These are phyloP conservation scores for Agelastica alni DNA, from an alignment of 2,888 invertebrate genomes.

Conservation along the genomic window DNA sequence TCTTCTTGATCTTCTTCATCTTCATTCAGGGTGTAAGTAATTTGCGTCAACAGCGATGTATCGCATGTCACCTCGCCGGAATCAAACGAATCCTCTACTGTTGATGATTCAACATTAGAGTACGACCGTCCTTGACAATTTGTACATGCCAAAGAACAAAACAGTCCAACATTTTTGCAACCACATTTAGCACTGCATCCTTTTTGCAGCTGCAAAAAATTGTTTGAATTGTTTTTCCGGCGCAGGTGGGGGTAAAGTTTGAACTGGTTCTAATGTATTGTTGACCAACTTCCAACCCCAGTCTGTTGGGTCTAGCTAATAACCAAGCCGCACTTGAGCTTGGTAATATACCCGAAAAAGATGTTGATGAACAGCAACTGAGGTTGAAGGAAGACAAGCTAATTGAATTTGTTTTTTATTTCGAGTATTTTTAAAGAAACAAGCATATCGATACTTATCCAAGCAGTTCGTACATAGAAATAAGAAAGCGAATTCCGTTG, in stretches of 20 bases:
- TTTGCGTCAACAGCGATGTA: neutral
- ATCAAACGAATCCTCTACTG: neutral
- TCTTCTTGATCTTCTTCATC: constrained; percentile 5
- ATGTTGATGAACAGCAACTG: no score
- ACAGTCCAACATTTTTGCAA: constrained; percentile 21
- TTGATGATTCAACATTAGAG: neutral
- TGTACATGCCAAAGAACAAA: constrained; percentile 15
- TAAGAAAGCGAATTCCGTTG: constrained; percentile 27
- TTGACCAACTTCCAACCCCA: no score
- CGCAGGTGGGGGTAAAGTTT: no score
- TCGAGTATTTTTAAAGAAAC: no score
- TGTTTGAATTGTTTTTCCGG: neutral
- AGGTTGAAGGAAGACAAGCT: neutral
- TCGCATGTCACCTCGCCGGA: neutral
- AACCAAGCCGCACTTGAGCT: neutral
- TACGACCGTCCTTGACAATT: neutral
- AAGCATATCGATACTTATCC: no score
- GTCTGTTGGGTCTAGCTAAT: no score
- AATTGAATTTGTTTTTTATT: constrained; percentile 15
- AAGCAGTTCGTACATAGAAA: constrained; percentile 27
- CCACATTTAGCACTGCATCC: constrained; percentile 17
- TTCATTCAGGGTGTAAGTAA: neutral
- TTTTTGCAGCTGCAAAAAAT: constrained; percentile 17
- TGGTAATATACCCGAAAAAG: neutral
- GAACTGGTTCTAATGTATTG: no score